These are phyloP conservation scores for Zoanthus gigantus DNA, from an alignment of 92 coral and sea anemone genomes.

Conservation along the genomic window DNA sequence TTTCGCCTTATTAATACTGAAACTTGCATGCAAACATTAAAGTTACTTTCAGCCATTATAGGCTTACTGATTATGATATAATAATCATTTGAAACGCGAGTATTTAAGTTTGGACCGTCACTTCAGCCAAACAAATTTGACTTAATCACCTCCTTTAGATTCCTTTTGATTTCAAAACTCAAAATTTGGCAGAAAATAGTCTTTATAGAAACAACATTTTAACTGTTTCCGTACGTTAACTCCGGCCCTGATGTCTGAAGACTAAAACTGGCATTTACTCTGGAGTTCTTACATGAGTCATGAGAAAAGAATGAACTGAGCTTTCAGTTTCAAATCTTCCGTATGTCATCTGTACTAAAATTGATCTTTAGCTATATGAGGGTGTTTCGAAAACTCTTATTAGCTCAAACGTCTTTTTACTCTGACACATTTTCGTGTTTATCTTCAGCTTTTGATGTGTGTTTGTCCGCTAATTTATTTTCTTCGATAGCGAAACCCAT, in stretches of 20 bases:
- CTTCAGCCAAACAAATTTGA: not conserved
- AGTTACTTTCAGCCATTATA: conserved; percentile 1
- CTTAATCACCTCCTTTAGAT: conserved; percentile 15
- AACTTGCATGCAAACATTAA: not conserved
- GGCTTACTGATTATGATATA: conserved; percentile 7
- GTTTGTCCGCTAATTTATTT: not conserved
- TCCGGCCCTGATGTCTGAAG: not conserved
- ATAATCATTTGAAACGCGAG: conserved; percentile 5
- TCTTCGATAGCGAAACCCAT: not conserved
- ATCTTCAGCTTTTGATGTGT: not conserved
- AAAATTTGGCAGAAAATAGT: not conserved
- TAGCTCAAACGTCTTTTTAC: not conserved
- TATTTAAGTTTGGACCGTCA: not conserved
- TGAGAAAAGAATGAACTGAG: not conserved
- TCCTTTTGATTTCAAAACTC: conserved; percentile 13
- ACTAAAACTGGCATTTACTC: not conserved
- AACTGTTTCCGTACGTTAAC: not conserved
- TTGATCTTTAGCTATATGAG: not conserved
- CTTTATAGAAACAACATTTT: not conserved
- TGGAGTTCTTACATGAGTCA: not conserved
- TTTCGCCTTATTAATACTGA: not conserved
- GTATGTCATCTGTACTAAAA: not conserved
- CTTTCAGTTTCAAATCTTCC: not conserved
- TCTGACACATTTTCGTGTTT: not conserved
- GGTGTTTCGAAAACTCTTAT: not conserved